Conservation (phyloP, 2,113 vertebrate species). For the Diadophis punctatus region DNA sequence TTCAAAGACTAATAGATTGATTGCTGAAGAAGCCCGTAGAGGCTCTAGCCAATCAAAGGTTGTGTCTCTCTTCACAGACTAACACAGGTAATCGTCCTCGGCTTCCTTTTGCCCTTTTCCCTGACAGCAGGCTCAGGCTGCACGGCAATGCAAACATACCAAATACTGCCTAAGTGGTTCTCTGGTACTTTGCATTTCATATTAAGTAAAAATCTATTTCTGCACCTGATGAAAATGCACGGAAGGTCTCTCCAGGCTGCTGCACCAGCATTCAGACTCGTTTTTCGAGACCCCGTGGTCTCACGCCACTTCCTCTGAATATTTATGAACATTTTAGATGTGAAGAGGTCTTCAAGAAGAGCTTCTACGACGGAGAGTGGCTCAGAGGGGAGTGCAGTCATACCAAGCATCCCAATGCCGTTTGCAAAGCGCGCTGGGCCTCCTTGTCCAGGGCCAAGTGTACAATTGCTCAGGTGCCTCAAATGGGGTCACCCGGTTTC, state of each 20-base stretch:
- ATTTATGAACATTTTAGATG: conserved; percentile 54
- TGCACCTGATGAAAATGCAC: conserved; percentile 62
- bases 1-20: not conserved
- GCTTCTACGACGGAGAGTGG: conserved; percentile 9
- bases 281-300: conserved; percentile 45
- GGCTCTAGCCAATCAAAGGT: not conserved
- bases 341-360: conserved; percentile 46
- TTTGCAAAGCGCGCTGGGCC: not conserved
- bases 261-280: conserved; percentile 47
- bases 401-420: not conserved
- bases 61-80: not conserved
- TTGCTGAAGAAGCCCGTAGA: not conserved
- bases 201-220: conserved; percentile 59
- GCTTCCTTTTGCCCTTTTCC: too few relatives aligned
- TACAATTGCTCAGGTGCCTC: not conserved
- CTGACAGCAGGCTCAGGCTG: not conserved
- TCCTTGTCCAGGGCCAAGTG: conserved; percentile 2
- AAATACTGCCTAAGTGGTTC: conserved; percentile 10
- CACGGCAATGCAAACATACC: not conserved
- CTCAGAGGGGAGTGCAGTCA: not conserved
- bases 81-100: not conserved
- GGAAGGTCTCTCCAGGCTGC: conserved; percentile 41
- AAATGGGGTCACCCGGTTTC: conserved; percentile 6
- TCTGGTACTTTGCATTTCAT: conserved; percentile 52
- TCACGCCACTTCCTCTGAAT: conserved; percentile 40